Evolutionary conservation across 2,113 vertebrate species (phyloP).

Genomic region (Lichenostomus cassidix): DNA sequence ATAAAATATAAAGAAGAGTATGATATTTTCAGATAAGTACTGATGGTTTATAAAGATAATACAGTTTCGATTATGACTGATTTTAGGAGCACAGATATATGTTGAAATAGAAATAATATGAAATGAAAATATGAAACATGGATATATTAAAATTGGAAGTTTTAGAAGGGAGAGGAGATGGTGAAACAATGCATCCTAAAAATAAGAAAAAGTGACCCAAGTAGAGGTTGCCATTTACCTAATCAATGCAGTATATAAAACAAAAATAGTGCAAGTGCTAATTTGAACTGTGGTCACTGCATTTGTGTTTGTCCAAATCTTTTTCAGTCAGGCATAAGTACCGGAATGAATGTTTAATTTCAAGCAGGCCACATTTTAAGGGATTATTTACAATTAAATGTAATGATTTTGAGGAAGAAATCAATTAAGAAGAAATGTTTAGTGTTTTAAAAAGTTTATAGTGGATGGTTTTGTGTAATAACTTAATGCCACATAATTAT

Average conservation of each 20-base stretch:
- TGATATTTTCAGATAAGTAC: conserved; percentile 4
- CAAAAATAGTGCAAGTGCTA: not conserved
- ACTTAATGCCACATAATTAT: not conserved
- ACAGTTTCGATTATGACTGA: not conserved
- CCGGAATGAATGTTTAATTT: not conserved
- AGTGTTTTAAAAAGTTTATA: not conserved
- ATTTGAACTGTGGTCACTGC: not conserved
- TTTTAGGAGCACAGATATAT: not conserved
- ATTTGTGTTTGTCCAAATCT: not conserved
- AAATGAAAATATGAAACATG: not conserved
- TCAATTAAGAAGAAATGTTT: not conserved
- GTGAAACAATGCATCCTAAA: not conserved
- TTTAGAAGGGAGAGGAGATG: not conserved
- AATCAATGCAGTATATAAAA: not conserved
- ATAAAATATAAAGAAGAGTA: conserved; percentile 3
- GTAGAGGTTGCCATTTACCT: not conserved
- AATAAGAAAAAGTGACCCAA: not conserved
- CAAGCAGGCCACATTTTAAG: not conserved
- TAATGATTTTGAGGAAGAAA: not conserved
- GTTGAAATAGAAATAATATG: not conserved
- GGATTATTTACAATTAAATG: not conserved
- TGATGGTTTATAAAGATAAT: conserved; percentile 11
- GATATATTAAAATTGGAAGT: not conserved
- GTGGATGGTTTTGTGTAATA: not conserved
- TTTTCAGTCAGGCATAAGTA: not conserved